Evolutionary conservation across 2,797 vertebrate species (phyloP), one percentile per base, ranked within the genome.

Genomic region (Ptychobarbus kaznakovi): DNA sequence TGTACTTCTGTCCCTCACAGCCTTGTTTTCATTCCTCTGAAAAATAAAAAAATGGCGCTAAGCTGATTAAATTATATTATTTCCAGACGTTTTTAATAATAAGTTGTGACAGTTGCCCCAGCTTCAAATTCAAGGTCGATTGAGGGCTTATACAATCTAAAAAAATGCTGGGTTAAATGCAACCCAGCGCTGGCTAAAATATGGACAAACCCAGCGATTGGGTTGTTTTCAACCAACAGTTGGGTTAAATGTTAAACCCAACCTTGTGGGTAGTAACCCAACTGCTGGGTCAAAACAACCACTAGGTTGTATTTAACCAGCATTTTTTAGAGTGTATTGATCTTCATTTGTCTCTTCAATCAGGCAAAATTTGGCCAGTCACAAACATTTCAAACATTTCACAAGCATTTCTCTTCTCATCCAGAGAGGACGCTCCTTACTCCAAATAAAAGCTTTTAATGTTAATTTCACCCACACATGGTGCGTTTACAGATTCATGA

Each of bases 401-500:
- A 68, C 65, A 68, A 79, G 53, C 81, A 69, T 86, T 46, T 87
- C 80, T 88, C 81, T 81, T 87, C 78, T 89, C 82, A 87, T 88
- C 84, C 73, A 76, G 72, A 89, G 82, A 87, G 84, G 86, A 89
- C 38, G 81, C 86, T 82, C 70, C 87, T 84, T 88, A 82, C 81
- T 84, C 75, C 79, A 68, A 73, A 80, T n/a, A 63, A 86, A 89
- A 82, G 84, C 80, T 90, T 90, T 90, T 89, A n/a, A n/a, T n/a
- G n/a, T n/a, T n/a, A 89, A 90, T 90, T 89, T 86, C 83, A 85
- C 86, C 76, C 89, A 80, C 81, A 90, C 90, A 82, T 92, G 91
- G 90, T 86, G 91, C 93, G 93, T 94, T 96, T 95, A 95, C 93
- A 94, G 93, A 96, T 95, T 94, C 94, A 95, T 94, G 93, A 94